These are phyloP conservation scores for Neoseiulus cucumeris DNA, from an alignment of 1,140 invertebrate genomes.

Conservation along the genomic window DNA sequence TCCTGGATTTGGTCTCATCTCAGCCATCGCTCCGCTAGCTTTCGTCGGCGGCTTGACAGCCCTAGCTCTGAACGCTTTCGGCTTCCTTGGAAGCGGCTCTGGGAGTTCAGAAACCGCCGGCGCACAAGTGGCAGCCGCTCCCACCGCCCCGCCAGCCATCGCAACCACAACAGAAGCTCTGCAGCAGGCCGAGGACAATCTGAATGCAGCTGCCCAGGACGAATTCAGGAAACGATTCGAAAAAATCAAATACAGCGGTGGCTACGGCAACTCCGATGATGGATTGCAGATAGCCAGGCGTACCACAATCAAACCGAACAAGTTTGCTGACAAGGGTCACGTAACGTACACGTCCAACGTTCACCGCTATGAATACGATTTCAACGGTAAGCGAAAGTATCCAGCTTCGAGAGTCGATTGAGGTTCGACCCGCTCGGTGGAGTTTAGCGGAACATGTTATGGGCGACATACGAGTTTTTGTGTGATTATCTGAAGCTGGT, in stretches of 20 bases:
- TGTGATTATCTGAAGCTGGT: too few species aligned
- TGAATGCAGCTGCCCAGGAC: neutral
- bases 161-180: neutral
- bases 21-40: neutral
- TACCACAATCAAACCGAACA: neutral
- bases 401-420: too few species aligned
- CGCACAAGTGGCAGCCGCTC: neutral
- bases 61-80: neutral
- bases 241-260: neutral
- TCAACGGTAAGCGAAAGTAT: neutral
- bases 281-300: neutral
- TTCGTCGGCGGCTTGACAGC: neutral
- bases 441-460: too few species aligned
- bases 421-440: too few species aligned
- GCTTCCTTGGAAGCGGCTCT: neutral
- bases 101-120: neutral
- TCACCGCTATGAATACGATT: conserved; percentile 5
- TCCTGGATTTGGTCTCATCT: neutral
- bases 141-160: neutral
- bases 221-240: neutral
- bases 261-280: neutral
- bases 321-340: neutral
- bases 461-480: too few species aligned
- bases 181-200: neutral
- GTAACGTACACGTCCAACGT: neutral